A percentile compares a stretch with the other conserved stretches of the same genome.
phyloP scores from a whole-genome alignment of 2,888 invertebrate genomes.

The Neoaliturus tenellus region DNA sequence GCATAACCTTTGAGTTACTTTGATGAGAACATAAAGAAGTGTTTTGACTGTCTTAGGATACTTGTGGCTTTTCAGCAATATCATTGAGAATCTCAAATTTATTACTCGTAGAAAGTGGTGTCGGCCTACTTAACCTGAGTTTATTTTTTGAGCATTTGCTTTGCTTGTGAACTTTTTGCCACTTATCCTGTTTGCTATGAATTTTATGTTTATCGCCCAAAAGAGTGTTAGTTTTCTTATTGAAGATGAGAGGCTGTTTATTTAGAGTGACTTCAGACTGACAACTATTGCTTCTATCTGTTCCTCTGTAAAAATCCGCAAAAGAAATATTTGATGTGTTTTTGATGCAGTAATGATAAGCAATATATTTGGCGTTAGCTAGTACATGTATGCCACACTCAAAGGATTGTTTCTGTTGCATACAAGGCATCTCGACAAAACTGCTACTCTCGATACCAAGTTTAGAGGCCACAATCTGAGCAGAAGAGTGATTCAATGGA shows the following conservation, averaged over 20 bases:
- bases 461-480: neutral
- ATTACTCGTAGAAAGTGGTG: neutral
- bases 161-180: neutral
- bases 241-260: too few relatives aligned
- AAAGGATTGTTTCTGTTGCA: slow-evolving; percentile 1
- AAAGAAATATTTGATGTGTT: neutral
- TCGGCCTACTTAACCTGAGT: neutral
- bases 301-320: neutral
- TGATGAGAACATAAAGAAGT: neutral
- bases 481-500: neutral
- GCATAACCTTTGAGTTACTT: neutral
- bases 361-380: neutral
- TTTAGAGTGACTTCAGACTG: too few relatives aligned
- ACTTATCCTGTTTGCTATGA: neutral
- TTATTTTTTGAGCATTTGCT: neutral
- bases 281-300: neutral
- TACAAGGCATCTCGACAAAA: neutral
- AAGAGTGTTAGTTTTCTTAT: neutral
- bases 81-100: neutral
- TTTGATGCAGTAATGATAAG: neutral
- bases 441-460: neutral
- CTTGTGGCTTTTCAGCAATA: neutral
- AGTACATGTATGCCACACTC: slow-evolving; percentile 2
- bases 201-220: neutral
- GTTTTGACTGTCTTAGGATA: neutral